Base-by-base conservation (phyloP, 2,888 invertebrate genomes). In the Rotaria magnacalcarata region DNA sequence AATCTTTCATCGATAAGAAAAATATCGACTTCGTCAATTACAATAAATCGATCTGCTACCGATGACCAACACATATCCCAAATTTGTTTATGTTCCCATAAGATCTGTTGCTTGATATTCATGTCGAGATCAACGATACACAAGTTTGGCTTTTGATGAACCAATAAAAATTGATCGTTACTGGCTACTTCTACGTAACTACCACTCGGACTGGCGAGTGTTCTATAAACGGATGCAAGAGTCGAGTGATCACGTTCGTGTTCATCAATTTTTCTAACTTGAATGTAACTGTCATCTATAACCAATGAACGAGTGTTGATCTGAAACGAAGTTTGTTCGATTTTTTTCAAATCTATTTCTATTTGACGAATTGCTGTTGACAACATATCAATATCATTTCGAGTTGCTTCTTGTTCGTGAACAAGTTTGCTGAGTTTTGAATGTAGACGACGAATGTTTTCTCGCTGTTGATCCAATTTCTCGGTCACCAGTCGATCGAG, bases 51-150 rank as follows among this genome's bases (percentile, higher is more conserved):
- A 19, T 21, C 21, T 41, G 43, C 41, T 43, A 21, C 21, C 19
- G 43, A 34, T 75, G 75, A 75, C 75, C 75, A 75, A 43, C 75
- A 75, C 43, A 75, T 75, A 75, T 75, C 43, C 19, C 8, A 24
- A 21, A 75, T 75, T 6, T 6, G 0, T 10, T 75, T 8, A 43
- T 19, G 19, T 3, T 4, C 1, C 41, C 75, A 75, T 43, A 16
- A 4, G 43, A 24, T 19, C 27, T 43, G 41, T 43, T 43, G 41
- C 1, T 41, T 21, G 16, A 43, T 8, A 24, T 21, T 75, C 8
- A 27, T 5, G 1, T 75, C 75, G 16, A 2, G 43, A 43, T 75
- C 75, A 43, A 75, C 6, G 6, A 75, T 4, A 19, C 43, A 16
- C 19, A 43, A 5, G 43, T 75, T 43, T 7, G 75, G 75, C 14